A percentile compares a stretch with the other conserved stretches of the same genome.
phyloP scores from a whole-genome alignment of 2,888 invertebrate genomes.

The Camponotus fellah region DNA sequence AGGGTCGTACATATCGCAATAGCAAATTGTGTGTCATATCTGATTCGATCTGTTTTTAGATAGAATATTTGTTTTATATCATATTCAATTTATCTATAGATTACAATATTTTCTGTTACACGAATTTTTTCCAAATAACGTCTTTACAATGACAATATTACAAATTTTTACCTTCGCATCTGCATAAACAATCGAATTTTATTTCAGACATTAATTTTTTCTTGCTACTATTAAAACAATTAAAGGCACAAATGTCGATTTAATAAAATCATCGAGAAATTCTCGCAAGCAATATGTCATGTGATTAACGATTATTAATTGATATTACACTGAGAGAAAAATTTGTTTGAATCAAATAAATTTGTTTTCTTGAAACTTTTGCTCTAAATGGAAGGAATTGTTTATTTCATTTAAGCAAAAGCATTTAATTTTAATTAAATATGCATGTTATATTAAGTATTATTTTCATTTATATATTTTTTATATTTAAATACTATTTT shows the following conservation, averaged over 20 bases:
- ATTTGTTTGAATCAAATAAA: too few species aligned
- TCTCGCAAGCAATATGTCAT: neutral
- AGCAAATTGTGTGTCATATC: slow-evolving; percentile 11
- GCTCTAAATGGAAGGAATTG: too few species aligned
- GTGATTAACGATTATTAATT: neutral
- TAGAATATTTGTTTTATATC: neutral
- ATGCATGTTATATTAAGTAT: too few species aligned
- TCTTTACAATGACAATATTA: neutral
- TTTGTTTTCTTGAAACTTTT: too few species aligned
- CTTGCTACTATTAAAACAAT: neutral
- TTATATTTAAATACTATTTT: too few species aligned
- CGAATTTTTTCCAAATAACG: neutral
- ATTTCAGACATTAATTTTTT: neutral
- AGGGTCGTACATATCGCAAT: neutral
- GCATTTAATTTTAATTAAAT: too few species aligned
- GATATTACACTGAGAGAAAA: too few species aligned
- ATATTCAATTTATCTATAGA: slow-evolving; percentile 7
- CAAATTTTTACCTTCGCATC: neutral
- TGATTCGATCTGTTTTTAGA: neutral
- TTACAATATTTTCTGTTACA: neutral
- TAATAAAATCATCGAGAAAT: neutral
- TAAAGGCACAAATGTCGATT: neutral
- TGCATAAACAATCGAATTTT: neutral
- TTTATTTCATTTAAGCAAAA: too few species aligned
- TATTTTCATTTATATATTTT: too few species aligned